These are phyloP conservation scores for Anguilla anguilla DNA, from an alignment of 2,797 vertebrate species.

Conservation along the genomic window DNA sequence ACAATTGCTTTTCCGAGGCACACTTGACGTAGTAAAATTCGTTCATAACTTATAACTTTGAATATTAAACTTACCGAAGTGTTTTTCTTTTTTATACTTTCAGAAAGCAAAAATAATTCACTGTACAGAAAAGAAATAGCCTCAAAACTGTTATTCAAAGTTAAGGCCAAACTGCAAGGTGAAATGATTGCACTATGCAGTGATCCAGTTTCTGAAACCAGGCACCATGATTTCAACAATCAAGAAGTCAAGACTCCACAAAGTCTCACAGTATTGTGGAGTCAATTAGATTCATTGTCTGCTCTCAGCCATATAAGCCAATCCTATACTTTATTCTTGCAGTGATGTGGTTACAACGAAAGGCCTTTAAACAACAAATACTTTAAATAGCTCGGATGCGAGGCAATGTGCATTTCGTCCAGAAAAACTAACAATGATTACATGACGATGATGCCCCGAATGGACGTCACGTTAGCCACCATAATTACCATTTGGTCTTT, in stretches of 20 bases:
- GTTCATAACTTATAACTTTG: neutral
- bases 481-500: slow-evolving; percentile 58
- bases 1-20: neutral
- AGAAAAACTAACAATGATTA: slow-evolving; percentile 57
- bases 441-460: slow-evolving; percentile 43
- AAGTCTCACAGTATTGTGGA: slow-evolving; percentile 37
- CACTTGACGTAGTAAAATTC: neutral
- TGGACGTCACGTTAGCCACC: slow-evolving; percentile 56
- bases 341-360: slow-evolving; percentile 41
- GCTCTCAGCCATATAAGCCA: slow-evolving; percentile 43
- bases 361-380: slow-evolving; percentile 42
- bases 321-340: slow-evolving; percentile 42
- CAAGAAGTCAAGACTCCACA: slow-evolving; percentile 19
- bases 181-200: neutral
- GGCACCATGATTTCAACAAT: neutral
- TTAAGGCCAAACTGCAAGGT: neutral
- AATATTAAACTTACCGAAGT: neutral
- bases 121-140: neutral
- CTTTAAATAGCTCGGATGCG: slow-evolving; percentile 55
- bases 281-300: slow-evolving; percentile 45
- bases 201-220: neutral
- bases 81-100: neutral
- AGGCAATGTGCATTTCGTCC: slow-evolving; percentile 46
- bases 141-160: neutral
- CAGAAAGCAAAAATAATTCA: neutral